phyloP scores from a whole-genome alignment of 2,888 invertebrate species.

The Aspidiotus rigidus region DNA sequence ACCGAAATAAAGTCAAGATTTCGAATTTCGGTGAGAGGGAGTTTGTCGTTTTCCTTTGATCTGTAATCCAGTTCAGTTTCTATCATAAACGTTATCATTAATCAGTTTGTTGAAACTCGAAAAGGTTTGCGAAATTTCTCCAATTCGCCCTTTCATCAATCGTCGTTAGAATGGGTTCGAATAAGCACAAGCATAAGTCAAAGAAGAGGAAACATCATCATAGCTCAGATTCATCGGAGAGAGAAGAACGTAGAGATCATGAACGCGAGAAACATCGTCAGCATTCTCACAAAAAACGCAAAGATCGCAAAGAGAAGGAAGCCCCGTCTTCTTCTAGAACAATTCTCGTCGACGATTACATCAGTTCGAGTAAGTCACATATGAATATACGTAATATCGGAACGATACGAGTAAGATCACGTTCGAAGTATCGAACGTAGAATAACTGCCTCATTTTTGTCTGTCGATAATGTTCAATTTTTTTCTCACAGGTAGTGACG shows the following conservation, averaged over 20 bases:
- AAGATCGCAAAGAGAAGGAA: constrained; percentile 43
- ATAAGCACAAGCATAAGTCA: constrained; percentile 39
- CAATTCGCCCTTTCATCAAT: neutral
- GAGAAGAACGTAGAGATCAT: constrained; percentile 41
- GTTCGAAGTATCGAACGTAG: too few relatives aligned
- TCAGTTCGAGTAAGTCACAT: constrained; percentile 15
- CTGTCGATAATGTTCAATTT: too few relatives aligned
- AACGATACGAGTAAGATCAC: too few relatives aligned
- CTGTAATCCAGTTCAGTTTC: too few relatives aligned
- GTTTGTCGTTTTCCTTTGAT: too few relatives aligned
- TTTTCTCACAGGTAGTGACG: constrained; percentile 32
- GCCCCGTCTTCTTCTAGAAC: neutral
- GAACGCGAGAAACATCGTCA: constrained; percentile 46
- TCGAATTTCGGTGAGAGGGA: too few relatives aligned
- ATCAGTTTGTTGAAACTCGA: too few relatives aligned
- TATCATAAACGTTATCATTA: too few relatives aligned
- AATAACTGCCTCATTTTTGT: too few relatives aligned
- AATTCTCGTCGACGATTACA: constrained; percentile 22
- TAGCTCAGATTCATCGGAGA: constrained; percentile 47
- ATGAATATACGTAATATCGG: too few relatives aligned
- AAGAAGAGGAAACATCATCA: constrained; percentile 58
- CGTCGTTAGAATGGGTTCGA: constrained; percentile 21
- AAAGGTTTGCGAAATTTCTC: neutral
- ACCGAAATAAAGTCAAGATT: too few relatives aligned
- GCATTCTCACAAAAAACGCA: constrained; percentile 47